These are phyloP conservation scores for Anthopleura xanthogrammica DNA, from an alignment of 92 coral and sea anemone species.

Conservation along the genomic window DNA sequence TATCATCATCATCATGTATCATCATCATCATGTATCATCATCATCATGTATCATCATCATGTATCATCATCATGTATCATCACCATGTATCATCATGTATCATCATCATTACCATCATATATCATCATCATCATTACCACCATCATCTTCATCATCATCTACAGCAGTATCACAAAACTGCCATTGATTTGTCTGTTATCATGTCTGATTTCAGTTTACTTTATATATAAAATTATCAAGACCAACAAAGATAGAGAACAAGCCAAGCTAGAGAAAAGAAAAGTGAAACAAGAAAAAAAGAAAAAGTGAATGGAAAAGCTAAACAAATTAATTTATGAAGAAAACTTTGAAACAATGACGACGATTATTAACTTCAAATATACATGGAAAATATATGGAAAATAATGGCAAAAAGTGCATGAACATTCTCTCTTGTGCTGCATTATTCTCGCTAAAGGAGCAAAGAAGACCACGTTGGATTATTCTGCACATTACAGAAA, in stretches of 20 bases:
- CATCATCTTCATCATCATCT: neutral
- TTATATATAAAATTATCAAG: conserved; percentile 87
- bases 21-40: no score
- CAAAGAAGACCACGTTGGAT: no score
- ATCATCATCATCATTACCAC: no score
- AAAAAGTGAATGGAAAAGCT: conserved; percentile 54
- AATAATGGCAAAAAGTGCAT: no score
- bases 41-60: no score
- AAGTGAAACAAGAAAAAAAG: conserved; percentile 86
- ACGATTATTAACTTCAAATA: neutral
- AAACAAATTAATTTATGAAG: neutral
- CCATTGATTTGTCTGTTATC: neutral
- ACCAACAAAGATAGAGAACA: conserved; percentile 78
- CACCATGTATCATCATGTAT: no score
- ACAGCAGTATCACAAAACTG: neutral
- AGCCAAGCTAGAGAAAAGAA: conserved; percentile 82
- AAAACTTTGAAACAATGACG: neutral
- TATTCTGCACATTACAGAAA: no score
- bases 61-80: no score
- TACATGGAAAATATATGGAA: neutral
- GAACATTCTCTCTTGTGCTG: no score
- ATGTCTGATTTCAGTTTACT: conserved; percentile 58
- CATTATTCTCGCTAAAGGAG: no score
- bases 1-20: no score
- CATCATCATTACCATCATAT: no score